phyloP scores from a whole-genome alignment of 2,113 vertebrate genomes.

The Erythrocebus patas region DNA sequence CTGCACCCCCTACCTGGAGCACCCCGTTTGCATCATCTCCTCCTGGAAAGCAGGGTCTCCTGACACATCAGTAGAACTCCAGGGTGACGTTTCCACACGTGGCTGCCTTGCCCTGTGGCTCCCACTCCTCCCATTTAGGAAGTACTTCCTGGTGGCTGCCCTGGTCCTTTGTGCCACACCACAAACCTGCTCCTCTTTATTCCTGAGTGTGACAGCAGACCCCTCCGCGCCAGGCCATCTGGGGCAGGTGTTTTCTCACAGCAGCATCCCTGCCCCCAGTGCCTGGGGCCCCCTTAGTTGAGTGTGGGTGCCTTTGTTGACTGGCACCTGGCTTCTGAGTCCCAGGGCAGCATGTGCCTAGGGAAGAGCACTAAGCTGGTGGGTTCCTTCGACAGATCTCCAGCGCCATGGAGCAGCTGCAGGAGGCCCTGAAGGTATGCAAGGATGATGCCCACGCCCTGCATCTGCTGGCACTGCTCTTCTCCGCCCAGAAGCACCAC shows the following conservation, averaged over 20 bases:
- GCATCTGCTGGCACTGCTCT: constrained; percentile 94
- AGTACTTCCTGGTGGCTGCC: background rate
- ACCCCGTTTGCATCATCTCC: no score
- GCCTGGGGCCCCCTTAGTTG: background rate
- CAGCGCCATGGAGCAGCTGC: constrained; percentile 92
- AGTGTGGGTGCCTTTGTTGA: fast-evolving
- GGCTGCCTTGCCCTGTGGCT: background rate
- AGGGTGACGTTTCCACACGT: background rate
- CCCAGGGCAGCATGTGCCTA: background rate
- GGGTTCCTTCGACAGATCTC: constrained; percentile 85
- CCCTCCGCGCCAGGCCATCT: background rate
- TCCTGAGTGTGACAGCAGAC: background rate
- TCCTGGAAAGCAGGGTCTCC: background rate
- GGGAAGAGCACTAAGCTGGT: background rate
- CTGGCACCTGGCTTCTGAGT: background rate
- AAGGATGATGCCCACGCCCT: constrained; percentile 92
- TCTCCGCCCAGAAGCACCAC: constrained; percentile 96
- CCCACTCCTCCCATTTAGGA: background rate
- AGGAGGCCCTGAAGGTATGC: constrained; percentile 87
- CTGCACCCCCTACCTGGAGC: background rate
- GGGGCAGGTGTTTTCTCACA: background rate
- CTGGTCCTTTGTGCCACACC: fast-evolving
- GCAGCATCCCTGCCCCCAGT: background rate
- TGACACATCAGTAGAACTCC: background rate
- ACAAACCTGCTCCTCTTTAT: background rate